Evolutionary conservation across 1,140 invertebrate genomes (phyloP), one percentile per base, ranked within the genome.

Genomic region (Pseudobourletiella spinata): DNA sequence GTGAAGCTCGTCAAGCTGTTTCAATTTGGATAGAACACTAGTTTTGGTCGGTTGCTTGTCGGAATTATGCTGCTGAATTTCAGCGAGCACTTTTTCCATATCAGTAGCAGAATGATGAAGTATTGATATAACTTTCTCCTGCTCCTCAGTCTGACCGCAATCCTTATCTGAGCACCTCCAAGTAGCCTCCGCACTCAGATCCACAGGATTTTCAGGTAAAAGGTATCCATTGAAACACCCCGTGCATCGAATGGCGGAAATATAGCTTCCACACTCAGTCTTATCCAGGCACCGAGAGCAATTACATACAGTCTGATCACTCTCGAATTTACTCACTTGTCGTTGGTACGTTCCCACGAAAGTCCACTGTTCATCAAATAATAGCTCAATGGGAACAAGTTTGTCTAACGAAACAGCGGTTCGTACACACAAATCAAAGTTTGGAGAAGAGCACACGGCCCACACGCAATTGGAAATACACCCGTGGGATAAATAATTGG

Each of bases 161-260:
- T 18, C 44, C 6, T 6, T 4, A 6, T 18, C 18, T 6, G 6
- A 18, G 18, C 44, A 46, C 18, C 6, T 46, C 44, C 44, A 46
- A 20, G 4, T 11, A 20, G 44, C 44, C 22, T 46, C 44, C 44
- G 44, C 44, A 20, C 73, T 75, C 0, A 79, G 68, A 14, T 59
- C 57, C 1, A 60, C 15, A 26, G 58, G 58, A 30, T 60, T 44
- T 51, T 26, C 32, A 0, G 58, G 58, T 2, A 60, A 35, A 3
- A 60, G 52, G 52, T 60, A 60, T 2, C 48, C 48, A 22, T 52
- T 32, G n/a, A 32, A 30, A 20, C 58, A 51, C 1, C 39, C 28
- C 6, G 22, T 28, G 20, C 58, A 60, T 42, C 52, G 51, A 2
- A 60, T 60, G 2, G 29, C 58, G 1, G 58, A 60, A 14, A 60